These are phyloP conservation scores for cat (Felis catus) DNA, from an alignment of 2,113 vertebrate species.

Conservation along the genomic window F.catus_Fca126_mat1.0 CM031412.1:138318501-138319000, in stretches of 20 bases:
- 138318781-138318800: conserved; percentile 58
- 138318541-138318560: conserved; percentile 16
- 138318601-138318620: conserved; percentile 10
- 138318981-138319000: neutral
- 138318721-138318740: conserved; percentile 47
- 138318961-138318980: neutral
- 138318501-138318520: conserved; percentile 22
- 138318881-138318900: neutral
- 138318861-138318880: conserved; percentile 72
- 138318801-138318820: conserved; percentile 42
- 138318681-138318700: conserved; percentile 44
- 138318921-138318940: conserved; percentile 44
- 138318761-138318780: conserved; percentile 65
- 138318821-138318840: conserved; percentile 61
- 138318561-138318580: neutral
- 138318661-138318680: neutral
- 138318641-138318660: neutral
- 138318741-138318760: conserved; percentile 58
- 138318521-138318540: neutral
- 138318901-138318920: conserved; percentile 48
- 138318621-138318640: neutral
- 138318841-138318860: conserved; percentile 17
- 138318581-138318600: neutral
- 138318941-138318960: conserved; percentile 50
- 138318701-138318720: conserved; percentile 14